Conservation (phyloP, 2,797 vertebrate genomes). For the Pempheris klunzingeri region DNA sequence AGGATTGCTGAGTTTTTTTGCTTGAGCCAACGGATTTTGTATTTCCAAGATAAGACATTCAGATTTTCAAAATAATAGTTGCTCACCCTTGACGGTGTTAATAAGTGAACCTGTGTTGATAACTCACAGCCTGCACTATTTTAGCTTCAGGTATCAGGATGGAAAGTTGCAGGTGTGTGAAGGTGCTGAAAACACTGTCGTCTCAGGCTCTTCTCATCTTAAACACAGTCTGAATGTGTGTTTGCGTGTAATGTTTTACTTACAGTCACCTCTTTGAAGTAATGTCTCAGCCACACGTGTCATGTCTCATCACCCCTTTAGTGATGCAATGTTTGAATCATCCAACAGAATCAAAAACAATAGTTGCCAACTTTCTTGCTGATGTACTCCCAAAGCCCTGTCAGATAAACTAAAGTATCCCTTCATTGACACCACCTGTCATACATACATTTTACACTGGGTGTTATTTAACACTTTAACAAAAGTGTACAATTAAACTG, state of each 20-base stretch:
- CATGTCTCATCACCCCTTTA: constrained; percentile 22
- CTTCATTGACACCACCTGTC: not conserved
- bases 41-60: too few species aligned
- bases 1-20: too few species aligned
- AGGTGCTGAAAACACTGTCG: constrained; percentile 50
- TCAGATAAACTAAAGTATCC: not conserved
- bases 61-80: constrained; percentile 1
- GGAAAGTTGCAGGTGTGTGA: constrained; percentile 54
- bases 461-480: not conserved
- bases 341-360: not conserved
- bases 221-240: not conserved
- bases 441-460: not conserved
- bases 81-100: not conserved
- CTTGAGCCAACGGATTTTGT: too few species aligned
- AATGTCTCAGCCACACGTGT: not conserved
- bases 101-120: not conserved
- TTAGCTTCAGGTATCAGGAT: constrained; percentile 47
- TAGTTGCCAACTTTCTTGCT: not conserved
- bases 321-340: not conserved
- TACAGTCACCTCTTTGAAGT: constrained; percentile 48
- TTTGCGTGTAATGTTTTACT: constrained; percentile 18
- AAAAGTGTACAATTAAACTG: not conserved
- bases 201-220: constrained; percentile 15
- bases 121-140: not conserved
- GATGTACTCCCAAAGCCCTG: not conserved